These are phyloP conservation scores for Vulpes lagopus DNA, from an alignment of 2,113 vertebrate genomes.

Conservation along the genomic window DNA sequence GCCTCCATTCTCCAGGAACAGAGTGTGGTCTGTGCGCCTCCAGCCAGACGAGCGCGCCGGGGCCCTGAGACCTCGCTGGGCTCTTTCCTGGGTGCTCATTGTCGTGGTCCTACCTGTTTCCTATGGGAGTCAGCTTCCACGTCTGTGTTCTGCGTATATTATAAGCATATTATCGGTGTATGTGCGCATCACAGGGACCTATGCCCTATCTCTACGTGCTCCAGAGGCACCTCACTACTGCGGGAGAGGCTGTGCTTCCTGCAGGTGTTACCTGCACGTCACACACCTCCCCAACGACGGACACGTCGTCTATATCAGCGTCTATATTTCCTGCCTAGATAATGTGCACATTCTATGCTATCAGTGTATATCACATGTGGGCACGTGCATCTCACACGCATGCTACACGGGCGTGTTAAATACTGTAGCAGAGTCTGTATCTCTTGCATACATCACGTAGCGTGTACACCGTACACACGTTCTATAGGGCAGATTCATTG, in stretches of 20 bases:
- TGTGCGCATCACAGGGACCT: neutral
- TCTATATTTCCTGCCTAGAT: too few relatives aligned
- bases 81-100: too few relatives aligned
- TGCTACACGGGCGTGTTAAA: too few relatives aligned
- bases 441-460: neutral
- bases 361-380: neutral
- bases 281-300: too few relatives aligned
- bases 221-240: rapidly evolving
- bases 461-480: neutral
- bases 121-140: neutral
- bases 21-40: neutral
- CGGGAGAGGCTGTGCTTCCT: neutral
- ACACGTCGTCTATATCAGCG: too few relatives aligned
- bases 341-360: too few relatives aligned
- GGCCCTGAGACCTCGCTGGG: too few relatives aligned
- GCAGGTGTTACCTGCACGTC: too few relatives aligned
- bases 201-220: rapidly evolving
- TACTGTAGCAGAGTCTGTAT: neutral
- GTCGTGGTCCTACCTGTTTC: neutral
- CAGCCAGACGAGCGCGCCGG: neutral
- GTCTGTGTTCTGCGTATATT: rapidly evolving
- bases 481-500: too few relatives aligned
- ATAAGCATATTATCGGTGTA: neutral
- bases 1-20: neutral
- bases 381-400: neutral